Base-by-base conservation (phyloP, 1,140 invertebrate species). In the Ceratina japonica region DNA sequence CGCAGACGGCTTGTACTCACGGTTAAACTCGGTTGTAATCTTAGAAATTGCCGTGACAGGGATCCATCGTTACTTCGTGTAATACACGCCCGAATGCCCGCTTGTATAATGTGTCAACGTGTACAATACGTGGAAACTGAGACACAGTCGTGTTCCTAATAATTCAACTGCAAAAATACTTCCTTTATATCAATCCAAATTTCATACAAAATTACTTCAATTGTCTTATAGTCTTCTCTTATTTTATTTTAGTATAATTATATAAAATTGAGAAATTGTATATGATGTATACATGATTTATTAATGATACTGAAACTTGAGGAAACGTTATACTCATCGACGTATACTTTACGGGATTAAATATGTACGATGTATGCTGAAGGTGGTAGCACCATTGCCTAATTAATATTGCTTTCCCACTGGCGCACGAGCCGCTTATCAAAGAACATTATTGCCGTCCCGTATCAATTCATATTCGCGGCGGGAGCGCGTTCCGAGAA, bases 11-110 rank as follows among this genome's bases (percentile, higher is more conserved):
- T 79, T 84, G 82, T 85, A 73, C n/a, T 62, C 82, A 78, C 78
- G 83, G 82, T 84, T 84, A 84, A 85, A 59, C 52, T 72, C 78
- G 65, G 64, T 76, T 85, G 83, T 85, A 85, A 84, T 85, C 78
- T 74, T 77, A 84, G 83, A 84, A 84, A 84, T 84, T 84, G 78
- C 63, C 79, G 58, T 68, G 73, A 80, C 68, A 62, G 18, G 37
- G 73, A 84, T 81, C 63, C 76, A 68, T 81, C 66, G 56, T 73
- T 61, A 65, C 54, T 18, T 18, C 52, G 37, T 76, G 64, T 79
- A 79, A 70, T 71, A 74, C 81, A 71, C 75, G 65, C 24, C 20
- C 52, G 13, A 56, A 24, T 58, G 59, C 58, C 54, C 20, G 52
- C 44, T 22, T 70, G 20, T 44, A 63, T 27, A 18, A 37, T 20